A percentile compares a stretch with the other conserved stretches of the same genome.
phyloP scores from a whole-genome alignment of 2,113 vertebrate genomes.

The Phainopepla nitens region DNA sequence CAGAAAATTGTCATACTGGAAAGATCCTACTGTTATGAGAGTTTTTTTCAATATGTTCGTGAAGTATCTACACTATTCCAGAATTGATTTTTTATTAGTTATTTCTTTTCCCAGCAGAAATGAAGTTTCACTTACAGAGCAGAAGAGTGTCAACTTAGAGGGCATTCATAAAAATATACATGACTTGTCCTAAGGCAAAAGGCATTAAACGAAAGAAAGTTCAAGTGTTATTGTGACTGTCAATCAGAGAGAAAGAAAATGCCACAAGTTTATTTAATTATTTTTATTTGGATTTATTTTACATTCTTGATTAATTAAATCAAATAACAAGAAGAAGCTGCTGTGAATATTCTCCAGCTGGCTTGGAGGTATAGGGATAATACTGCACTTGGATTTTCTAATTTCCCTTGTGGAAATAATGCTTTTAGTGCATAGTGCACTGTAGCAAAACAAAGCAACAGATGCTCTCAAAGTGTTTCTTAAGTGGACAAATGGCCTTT shows the following conservation, averaged over 20 bases:
- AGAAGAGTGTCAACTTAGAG: not conserved
- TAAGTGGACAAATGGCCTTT: slow-evolving; percentile 3
- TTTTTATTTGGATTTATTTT: not conserved
- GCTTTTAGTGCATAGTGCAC: not conserved
- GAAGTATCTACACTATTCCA: not conserved
- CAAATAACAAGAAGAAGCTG: not conserved
- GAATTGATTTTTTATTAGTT: not conserved
- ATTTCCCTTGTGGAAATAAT: not conserved
- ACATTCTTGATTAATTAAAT: not conserved
- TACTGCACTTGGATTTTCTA: not conserved
- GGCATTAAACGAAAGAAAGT: not conserved
- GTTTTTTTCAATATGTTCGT: not conserved
- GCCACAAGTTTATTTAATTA: not conserved
- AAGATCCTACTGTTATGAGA: not conserved
- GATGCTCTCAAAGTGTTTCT: not conserved
- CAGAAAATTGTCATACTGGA: not conserved
- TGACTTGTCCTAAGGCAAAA: not conserved
- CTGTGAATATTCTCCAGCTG: not conserved
- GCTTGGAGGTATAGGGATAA: not conserved
- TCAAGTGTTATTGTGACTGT: not conserved
- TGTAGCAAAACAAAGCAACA: not conserved
- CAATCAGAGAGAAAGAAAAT: not conserved
- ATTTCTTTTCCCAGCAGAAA: not conserved
- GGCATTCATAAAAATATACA: not conserved
- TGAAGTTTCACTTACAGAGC: not conserved